These are phyloP conservation scores for Podarcis raffonei DNA, from an alignment of 2,113 vertebrate genomes.

Conservation along the genomic window DNA sequence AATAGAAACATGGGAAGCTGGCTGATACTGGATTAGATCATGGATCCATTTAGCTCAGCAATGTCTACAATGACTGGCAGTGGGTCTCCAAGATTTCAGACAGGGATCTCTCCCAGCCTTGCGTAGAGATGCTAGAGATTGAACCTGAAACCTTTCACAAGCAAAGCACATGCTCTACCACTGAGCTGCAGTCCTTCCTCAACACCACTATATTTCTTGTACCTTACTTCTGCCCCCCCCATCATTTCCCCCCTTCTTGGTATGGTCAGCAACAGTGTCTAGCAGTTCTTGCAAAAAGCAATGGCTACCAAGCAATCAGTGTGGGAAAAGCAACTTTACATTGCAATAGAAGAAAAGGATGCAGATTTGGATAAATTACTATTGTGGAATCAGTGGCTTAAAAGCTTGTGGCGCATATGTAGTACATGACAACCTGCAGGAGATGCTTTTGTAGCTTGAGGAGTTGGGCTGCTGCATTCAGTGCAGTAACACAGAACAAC, in stretches of 20 bases:
- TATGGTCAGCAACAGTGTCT: background rate
- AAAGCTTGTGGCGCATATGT: background rate
- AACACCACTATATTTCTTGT: background rate
- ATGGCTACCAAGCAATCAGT: background rate
- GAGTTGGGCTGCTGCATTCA: background rate
- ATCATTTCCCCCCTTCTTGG: background rate
- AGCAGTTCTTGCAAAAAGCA: background rate
- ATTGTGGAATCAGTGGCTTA: background rate
- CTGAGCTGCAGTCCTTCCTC: no score
- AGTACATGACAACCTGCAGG: background rate
- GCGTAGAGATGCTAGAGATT: no score
- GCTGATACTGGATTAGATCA: no score
- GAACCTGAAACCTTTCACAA: no score
- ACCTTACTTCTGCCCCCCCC: background rate
- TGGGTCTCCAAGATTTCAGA: no score
- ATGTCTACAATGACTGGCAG: no score
- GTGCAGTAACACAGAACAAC: conserved; percentile 26
- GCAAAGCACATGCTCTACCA: background rate
- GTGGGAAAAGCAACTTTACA: background rate
- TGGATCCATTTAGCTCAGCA: no score
- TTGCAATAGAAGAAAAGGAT: background rate
- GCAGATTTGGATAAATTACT: background rate
- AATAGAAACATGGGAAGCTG: conserved; percentile 40
- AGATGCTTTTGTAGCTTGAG: conserved; percentile 21
- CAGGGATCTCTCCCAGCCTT: no score